Evolutionary conservation across 2,797 vertebrate species (phyloP), one percentile per base, ranked within the genome.

Genomic region (Aratinga solstitialis): DNA sequence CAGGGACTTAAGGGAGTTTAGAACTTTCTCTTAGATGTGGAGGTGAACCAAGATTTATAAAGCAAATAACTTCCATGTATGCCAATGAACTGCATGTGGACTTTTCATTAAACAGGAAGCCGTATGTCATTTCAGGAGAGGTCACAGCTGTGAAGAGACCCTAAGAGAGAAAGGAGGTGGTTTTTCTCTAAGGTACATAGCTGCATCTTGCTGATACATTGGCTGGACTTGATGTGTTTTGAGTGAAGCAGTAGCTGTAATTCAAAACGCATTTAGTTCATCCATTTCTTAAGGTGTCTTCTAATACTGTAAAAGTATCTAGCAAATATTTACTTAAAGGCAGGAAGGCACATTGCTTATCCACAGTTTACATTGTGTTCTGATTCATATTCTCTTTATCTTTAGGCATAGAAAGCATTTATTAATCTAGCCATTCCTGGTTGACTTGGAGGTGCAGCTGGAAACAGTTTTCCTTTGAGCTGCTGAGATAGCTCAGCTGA

Each of bases 151-250:
- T 48, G 18, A 54, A 47, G 27, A 7, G 2, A 7, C 34, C 72
- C 8, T 4, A 38, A 32, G 29, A 83, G 9, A 72, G 32, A 45
- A 67, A 36, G 51, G n/a, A 89, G 22, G 10, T 65, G 14, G 3
- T 5, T 23, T 85, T 89, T 81, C 87, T 18, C 20, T 38, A 17
- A 19, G 47, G 29, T 38, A 23, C 5, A 1, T 48, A 56, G 24
- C 13, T 1, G 0, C 0, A 0, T 71, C 18, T 63, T 0, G 1
- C 10, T 84, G 5, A 4, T 51, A 30, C 3, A 1, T 10, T 67
- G 23, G 5, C 22, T 82, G 22, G 29, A 90, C 11, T 7, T 56
- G 34, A 34, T 53, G 23, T 9, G 72, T 21, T 45, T 71, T 26
- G n/a, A 66, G 23, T 73, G 5, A 42, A 87, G 72, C 29, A 47